Conservation (phyloP, 2,888 invertebrate genomes). For the Mesodorylaimus sp. region DNA sequence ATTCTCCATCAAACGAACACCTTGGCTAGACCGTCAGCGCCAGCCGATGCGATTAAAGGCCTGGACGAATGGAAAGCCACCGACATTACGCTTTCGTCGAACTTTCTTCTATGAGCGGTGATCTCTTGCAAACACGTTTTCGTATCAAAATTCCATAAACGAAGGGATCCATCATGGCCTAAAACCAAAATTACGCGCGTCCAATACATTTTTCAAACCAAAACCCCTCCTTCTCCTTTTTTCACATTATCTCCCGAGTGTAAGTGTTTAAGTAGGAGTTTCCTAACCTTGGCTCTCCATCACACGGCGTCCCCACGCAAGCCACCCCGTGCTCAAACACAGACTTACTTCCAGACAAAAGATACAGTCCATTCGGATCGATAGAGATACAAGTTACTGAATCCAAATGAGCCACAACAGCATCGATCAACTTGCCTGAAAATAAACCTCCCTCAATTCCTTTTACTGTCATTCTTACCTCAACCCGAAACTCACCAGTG, state of each 20-base stretch:
- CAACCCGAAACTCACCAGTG: constrained; percentile 33
- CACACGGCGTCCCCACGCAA: too few relatives aligned
- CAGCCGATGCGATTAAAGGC: constrained; percentile 94
- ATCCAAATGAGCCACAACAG: constrained; percentile 97
- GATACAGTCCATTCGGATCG: constrained; percentile 92
- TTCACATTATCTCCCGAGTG: too few relatives aligned
- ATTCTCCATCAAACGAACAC: constrained; percentile 47
- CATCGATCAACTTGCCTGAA: constrained; percentile 77
- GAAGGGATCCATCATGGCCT: constrained; percentile 43
- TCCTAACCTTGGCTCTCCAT: too few relatives aligned
- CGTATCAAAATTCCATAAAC: constrained; percentile 52
- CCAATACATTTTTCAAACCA: too few relatives aligned
- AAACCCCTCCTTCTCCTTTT: too few relatives aligned
- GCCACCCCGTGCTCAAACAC: too few relatives aligned
- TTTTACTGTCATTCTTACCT: not conserved
- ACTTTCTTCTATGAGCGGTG: constrained; percentile 96
- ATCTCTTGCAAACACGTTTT: constrained; percentile 99
- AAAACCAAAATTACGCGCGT: too few relatives aligned
- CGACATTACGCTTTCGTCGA: constrained; percentile 94
- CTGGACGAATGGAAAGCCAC: constrained; percentile 97
- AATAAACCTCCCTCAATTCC: constrained; percentile 6
- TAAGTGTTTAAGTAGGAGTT: too few relatives aligned
- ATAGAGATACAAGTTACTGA: constrained; percentile 92
- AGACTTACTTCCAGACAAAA: constrained; percentile 74
- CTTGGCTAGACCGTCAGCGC: constrained; percentile 95